phyloP scores from a whole-genome alignment of 2,797 vertebrate species.

The Astyanax mexicanus region DNA sequence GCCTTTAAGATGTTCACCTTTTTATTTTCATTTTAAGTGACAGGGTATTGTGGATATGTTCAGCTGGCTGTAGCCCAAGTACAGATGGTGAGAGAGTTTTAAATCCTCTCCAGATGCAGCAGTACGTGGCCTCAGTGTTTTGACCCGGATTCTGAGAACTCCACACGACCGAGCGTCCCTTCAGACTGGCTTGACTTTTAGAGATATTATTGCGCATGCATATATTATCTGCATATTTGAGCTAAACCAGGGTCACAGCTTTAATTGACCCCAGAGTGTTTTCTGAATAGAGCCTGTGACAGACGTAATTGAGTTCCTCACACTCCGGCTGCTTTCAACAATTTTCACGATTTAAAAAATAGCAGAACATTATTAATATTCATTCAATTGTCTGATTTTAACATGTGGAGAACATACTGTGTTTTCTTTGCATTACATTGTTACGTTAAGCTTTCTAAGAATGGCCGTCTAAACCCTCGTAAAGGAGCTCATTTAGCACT shows the following conservation, averaged over 20 bases:
- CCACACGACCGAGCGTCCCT: constrained; percentile 15
- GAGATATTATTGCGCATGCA: no score
- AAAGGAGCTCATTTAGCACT: not conserved
- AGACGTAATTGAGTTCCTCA: not conserved
- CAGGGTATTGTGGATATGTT: constrained; percentile 11
- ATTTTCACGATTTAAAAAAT: not conserved
- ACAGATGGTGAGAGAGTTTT: constrained; percentile 25
- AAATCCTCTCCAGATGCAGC: constrained; percentile 36
- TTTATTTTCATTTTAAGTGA: constrained; percentile 17
- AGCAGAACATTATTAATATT: not conserved
- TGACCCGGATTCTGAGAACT: constrained; percentile 35
- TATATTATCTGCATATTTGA: constrained; percentile 1
- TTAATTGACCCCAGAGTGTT: not conserved
- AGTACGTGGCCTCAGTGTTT: constrained; percentile 23
- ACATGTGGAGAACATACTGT: not conserved
- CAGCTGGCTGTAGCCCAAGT: not conserved
- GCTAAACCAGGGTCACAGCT: constrained; percentile 12
- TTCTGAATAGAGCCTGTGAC: not conserved
- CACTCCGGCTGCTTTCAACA: not conserved
- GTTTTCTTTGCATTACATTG: not conserved
- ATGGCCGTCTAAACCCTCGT: not conserved
- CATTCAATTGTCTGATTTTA: not conserved
- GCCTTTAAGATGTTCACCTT: not conserved
- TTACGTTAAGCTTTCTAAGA: no score
- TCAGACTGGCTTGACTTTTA: not conserved